These are phyloP conservation scores for Cyrtodaria siliqua DNA, from an alignment of 2,888 invertebrate species.

Conservation along the genomic window DNA sequence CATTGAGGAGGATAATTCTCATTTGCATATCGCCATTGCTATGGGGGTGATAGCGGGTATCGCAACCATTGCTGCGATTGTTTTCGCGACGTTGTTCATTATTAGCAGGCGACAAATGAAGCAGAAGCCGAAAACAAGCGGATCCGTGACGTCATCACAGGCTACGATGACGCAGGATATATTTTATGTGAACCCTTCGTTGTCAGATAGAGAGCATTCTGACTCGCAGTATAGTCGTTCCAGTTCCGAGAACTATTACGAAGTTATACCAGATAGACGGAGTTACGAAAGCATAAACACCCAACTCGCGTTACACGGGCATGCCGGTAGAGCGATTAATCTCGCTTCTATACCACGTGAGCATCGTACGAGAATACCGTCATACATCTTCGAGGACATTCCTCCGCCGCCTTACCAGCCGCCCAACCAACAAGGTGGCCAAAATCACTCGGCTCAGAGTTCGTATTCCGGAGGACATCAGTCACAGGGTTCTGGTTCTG, in stretches of 20 bases:
- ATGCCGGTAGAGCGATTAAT: conserved; percentile 64
- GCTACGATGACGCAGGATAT: conserved; percentile 83
- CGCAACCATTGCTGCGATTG: conserved; percentile 71
- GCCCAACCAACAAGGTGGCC: conserved; percentile 61
- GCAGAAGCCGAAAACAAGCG: conserved; percentile 70
- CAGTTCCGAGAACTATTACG: conserved; percentile 82
- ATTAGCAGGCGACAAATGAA: conserved; percentile 71
- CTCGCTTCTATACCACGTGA: conserved; percentile 62
- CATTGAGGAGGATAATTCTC: conserved; percentile 53
- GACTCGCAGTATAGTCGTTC: conserved; percentile 79
- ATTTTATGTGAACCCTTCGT: conserved; percentile 82
- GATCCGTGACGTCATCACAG: conserved; percentile 81
- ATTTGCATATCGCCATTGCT: conserved; percentile 74
- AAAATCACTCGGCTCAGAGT: conserved; percentile 38
- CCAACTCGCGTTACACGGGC: conserved; percentile 71
- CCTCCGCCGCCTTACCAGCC: conserved; percentile 82
- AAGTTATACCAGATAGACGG: conserved; percentile 81
- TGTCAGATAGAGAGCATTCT: conserved; percentile 79
- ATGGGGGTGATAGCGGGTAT: conserved; percentile 79
- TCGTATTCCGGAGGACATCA: conserved; percentile 46
- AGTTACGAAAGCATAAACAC: conserved; percentile 82
- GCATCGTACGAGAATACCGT: conserved; percentile 65
- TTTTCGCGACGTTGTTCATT: conserved; percentile 76
- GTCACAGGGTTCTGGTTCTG: conserved; percentile 56
- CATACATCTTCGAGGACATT: conserved; percentile 78